A percentile compares a stretch with the other conserved stretches of the same genome.
Evolutionary conservation across 2,113 vertebrate genomes (phyloP).

Genomic region (Mustelus asterias): DNA sequence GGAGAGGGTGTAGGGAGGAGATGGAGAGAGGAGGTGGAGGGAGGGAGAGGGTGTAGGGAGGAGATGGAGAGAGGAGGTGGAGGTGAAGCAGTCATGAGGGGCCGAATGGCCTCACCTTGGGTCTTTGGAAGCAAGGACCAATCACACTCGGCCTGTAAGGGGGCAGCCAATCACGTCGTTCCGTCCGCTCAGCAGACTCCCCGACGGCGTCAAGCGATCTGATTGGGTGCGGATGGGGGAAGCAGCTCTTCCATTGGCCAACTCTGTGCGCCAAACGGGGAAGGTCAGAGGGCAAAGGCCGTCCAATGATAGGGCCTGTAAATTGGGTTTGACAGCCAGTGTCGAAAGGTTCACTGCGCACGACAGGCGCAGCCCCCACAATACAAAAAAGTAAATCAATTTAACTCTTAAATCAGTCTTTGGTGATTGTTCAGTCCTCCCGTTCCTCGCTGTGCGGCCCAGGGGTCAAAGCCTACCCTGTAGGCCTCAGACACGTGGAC

Average conservation of each 20-base stretch:
- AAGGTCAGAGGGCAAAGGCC: background rate
- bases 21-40: too few relatives aligned
- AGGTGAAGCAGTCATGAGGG: constrained; percentile 50
- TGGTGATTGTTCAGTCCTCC: background rate
- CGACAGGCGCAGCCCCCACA: background rate
- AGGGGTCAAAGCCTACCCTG: background rate
- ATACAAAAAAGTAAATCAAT: background rate
- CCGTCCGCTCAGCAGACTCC: too few relatives aligned
- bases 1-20: too few relatives aligned
- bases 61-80: constrained; percentile 39
- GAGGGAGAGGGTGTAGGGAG: constrained; percentile 41
- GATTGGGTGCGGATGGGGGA: too few relatives aligned
- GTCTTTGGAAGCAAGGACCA: background rate
- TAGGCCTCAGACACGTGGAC: background rate
- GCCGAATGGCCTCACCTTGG: background rate
- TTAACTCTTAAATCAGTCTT: background rate
- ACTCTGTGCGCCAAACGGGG: background rate
- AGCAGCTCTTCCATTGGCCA: background rate
- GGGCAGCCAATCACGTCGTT: too few relatives aligned
- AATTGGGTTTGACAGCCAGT: background rate
- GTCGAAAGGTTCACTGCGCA: too few relatives aligned
- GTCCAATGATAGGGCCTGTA: background rate
- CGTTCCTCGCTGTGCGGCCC: background rate
- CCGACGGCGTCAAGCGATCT: too few relatives aligned
- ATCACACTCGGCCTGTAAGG: too few relatives aligned